Evolutionary conservation across 2,888 invertebrate species (phyloP), one percentile per base, ranked within the genome.

Genomic region (Bembecia ichneumoniformis): DNA sequence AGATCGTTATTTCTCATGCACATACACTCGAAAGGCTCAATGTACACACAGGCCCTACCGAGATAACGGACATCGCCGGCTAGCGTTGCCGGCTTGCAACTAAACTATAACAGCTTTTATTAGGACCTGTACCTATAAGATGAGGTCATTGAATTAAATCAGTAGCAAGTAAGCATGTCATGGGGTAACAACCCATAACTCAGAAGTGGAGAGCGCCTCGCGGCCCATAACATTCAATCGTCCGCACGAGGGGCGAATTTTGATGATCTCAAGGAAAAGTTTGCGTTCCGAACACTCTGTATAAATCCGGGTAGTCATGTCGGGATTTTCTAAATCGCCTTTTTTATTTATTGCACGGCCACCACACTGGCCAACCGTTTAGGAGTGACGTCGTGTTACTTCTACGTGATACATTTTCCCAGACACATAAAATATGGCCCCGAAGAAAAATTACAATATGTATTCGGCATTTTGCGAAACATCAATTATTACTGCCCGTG

Each of bases 191-290:
- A 75, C 66, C 72, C 67, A 80, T 82, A 83, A 82, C 71, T 82
- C 73, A 76, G 70, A 73, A 75, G 74, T 73, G 70, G 75, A 77
- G 79, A 76, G 75, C 76, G 74, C 75, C 81, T 77, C 77, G 74
- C 75, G 78, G 80, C 74, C 77, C 79, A 81, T 82, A 83, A 82
- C 83, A 83, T 84, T 84, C 83, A 83, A 83, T 84, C 83, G 84
- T 77, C 74, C 72, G 77, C 60, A 73, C 83, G 82, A 75, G 74
- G 80, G 77, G 71, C 74, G 83, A 82, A 83, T 84, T 82, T 76
- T 81, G 82, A 84, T 83, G 81, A 82, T 79, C 78, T 74, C 72
- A 74, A 82, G 74, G 79, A 82, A 82, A 81, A 82, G 67, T 82
- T 82, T 78, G 70, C 77, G 71, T 71, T 74, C 46, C 65, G 73